Evolutionary conservation across 2,113 vertebrate genomes (phyloP).

Genomic region (Bufo gargarizans): DNA sequence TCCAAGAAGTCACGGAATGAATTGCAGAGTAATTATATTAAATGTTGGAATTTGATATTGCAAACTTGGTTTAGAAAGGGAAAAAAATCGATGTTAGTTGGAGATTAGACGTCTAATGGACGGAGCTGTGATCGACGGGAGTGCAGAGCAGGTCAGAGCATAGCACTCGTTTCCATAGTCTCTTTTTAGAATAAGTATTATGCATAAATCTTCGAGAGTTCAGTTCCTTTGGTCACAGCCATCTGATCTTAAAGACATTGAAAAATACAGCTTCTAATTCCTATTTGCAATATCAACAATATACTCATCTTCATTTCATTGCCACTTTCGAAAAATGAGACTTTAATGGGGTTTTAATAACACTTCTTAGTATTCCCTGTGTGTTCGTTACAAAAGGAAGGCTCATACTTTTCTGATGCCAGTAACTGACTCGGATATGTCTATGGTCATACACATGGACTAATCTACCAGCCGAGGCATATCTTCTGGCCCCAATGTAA

Average conservation of each 20-base stretch:
- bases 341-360: slow-evolving; percentile 24
- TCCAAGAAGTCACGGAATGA: slow-evolving; percentile 47
- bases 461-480: too few relatives aligned
- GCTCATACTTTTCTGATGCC: not conserved
- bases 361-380: slow-evolving; percentile 21
- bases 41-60: slow-evolving; percentile 48
- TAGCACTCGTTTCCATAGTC: slow-evolving; percentile 42
- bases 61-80: slow-evolving; percentile 37
- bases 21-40: slow-evolving; percentile 53
- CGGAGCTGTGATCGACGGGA: slow-evolving; percentile 10
- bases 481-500: too few relatives aligned
- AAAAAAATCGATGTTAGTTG: slow-evolving; percentile 51
- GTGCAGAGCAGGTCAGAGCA: not conserved
- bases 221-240: slow-evolving; percentile 13
- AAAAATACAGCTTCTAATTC: slow-evolving; percentile 31
- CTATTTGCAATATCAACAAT: slow-evolving; percentile 8
- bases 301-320: not conserved
- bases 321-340: slow-evolving; percentile 38
- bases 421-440: not conserved
- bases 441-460: too few relatives aligned
- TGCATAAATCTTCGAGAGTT: slow-evolving; percentile 33
- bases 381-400: not conserved
- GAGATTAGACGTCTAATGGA: slow-evolving; percentile 55
- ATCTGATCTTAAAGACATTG: slow-evolving; percentile 30
- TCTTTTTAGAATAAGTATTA: slow-evolving; percentile 31